These are phyloP conservation scores for Tachystola acroxantha DNA, from an alignment of 2,888 invertebrate species.

Conservation along the genomic window DNA sequence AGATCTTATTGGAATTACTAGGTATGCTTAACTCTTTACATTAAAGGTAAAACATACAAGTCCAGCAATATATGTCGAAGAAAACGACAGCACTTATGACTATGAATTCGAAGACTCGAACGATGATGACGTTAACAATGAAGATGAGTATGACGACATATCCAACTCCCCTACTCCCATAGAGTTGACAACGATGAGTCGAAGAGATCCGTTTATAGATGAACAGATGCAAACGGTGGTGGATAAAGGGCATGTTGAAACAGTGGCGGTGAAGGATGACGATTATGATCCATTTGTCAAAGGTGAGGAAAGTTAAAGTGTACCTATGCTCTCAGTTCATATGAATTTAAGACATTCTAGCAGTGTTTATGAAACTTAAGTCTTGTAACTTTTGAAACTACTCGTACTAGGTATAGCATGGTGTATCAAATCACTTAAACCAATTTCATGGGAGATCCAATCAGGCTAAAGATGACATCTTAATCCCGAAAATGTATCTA, in stretches of 20 bases:
- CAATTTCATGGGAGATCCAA: too few species aligned
- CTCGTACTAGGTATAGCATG: too few species aligned
- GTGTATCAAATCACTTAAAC: too few species aligned
- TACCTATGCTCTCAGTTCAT: too few species aligned
- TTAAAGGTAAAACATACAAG: not conserved
- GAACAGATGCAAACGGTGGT: not conserved
- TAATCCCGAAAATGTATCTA: too few species aligned
- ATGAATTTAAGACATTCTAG: too few species aligned
- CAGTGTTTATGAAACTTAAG: too few species aligned
- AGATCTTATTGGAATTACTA: too few species aligned
- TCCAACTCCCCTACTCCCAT: not conserved
- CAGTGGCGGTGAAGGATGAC: not conserved
- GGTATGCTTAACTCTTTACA: too few species aligned
- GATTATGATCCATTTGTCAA: not conserved
- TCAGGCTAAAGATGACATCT: too few species aligned
- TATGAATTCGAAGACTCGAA: not conserved
- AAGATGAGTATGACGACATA: not conserved
- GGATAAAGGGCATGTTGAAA: not conserved
- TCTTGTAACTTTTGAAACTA: too few species aligned
- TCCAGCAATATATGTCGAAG: not conserved
- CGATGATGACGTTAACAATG: conserved; percentile 11
- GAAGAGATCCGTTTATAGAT: not conserved
- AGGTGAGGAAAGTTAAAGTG: too few species aligned
- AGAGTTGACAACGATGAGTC: not conserved
- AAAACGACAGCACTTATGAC: not conserved